Base-by-base conservation (phyloP, 2,797 vertebrate species). In the Acipenser transmontanus region DNA sequence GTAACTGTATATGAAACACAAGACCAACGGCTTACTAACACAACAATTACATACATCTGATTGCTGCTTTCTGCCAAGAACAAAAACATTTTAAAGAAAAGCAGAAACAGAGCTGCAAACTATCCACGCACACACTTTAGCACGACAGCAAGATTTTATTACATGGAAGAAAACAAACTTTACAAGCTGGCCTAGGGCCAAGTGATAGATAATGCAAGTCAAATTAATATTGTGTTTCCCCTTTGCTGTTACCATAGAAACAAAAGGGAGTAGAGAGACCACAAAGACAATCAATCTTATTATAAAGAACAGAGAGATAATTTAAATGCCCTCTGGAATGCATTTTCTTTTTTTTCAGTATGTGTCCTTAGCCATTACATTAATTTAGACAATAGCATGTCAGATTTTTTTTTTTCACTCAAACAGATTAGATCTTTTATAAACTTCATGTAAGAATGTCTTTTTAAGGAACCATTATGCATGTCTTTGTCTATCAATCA, bases 141-240 rank as follows among this genome's bases (percentile, higher is more conserved):
- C n/a, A 49, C 4, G 57, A 10, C 10, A 66, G 49, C 47, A 10
- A 13, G 47, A 56, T 34, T 48, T 48, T 59, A 59, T 59, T 49
- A 47, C 52, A 57, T 60, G 59, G 52, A 66, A 49, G n/a, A 59
- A 66, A 66, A 48, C 34, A 66, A 49, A 8, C 50, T 66, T 66
- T 13, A 59, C 7, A 12, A 49, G 57, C 82, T 90, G 89, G 89
- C 87, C 78, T 83, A 78, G 69, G 70, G 88, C 87, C 90, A 91
- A 80, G 74, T 72, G 76, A 84, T 81, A 84, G 84, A 90, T 91
- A 90, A 79, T 80, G 69, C 66, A 69, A 74, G 86, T 89, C 88
- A 88, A 85, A 88, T 86, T 86, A 88, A 89, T 90, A 89, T 88
- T 89, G 85, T 88, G 88, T 89, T 88, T 85, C 85, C 82, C 81